phyloP scores from a whole-genome alignment of 2,888 invertebrate genomes.

The Creontiades dilutus region DNA sequence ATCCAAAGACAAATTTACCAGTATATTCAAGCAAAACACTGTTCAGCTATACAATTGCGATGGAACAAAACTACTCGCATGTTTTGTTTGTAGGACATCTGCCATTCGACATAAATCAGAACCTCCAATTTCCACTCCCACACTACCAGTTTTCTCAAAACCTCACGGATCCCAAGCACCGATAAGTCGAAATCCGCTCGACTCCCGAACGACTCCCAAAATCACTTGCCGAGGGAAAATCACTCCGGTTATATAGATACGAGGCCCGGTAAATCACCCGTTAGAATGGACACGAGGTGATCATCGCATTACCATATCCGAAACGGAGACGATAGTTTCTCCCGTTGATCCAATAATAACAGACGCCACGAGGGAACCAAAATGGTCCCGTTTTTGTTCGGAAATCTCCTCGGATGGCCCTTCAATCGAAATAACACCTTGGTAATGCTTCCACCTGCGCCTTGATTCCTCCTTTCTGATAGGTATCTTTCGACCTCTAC shows the following conservation, averaged over 20 bases:
- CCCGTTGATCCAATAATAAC: constrained; percentile 11
- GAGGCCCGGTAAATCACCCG: neutral
- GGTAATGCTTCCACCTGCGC: constrained; percentile 25
- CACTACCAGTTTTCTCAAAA: neutral
- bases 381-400: constrained; percentile 19
- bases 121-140: neutral
- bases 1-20: too few species aligned
- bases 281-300: neutral
- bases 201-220: neutral
- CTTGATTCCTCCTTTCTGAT: neutral
- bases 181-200: neutral
- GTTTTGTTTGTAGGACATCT: too few species aligned
- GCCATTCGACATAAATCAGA: too few species aligned
- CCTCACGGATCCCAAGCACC: neutral
- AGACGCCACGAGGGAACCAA: constrained; percentile 3
- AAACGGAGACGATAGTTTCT: constrained; percentile 7
- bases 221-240: too few species aligned
- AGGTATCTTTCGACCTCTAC: constrained; percentile 12
- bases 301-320: constrained; percentile 20
- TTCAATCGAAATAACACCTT: neutral
- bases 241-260: neutral
- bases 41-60: too few species aligned
- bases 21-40: too few species aligned
- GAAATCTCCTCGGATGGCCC: neutral
- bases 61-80: too few species aligned